A percentile compares a stretch with the other conserved stretches of the same genome.
Evolutionary conservation across 2,797 vertebrate species (phyloP).

Genomic region (Micromesistius poutassou): DNA sequence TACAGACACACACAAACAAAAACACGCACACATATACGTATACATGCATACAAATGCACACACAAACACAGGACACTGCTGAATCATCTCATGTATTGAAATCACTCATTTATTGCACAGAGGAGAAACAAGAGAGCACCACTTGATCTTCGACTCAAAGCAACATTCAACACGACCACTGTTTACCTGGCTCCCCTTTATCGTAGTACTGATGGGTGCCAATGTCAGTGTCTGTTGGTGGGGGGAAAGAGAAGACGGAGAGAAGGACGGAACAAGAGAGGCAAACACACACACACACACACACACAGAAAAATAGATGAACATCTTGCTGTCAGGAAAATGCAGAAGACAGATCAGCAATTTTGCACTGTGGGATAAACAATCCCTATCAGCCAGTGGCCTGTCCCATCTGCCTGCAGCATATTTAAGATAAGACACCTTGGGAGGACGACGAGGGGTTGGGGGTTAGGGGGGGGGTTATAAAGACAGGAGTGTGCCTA

Average conservation of each 20-base stretch:
- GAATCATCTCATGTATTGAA: conserved; percentile 37
- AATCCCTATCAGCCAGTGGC: conserved; percentile 74
- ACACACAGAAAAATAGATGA: conserved; percentile 53
- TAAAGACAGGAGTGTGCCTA: conserved; percentile 58
- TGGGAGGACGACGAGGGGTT: conserved; percentile 41
- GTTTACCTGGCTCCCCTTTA: conserved; percentile 90
- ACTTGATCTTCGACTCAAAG: conserved; percentile 66
- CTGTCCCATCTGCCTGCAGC: conserved; percentile 72
- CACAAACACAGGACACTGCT: conserved; percentile 19
- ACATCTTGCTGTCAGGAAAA: conserved; percentile 71
- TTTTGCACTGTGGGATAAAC: conserved; percentile 75
- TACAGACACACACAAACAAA: not conserved
- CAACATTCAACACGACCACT: conserved; percentile 66
- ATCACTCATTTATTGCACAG: conserved; percentile 52
- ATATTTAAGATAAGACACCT: conserved; percentile 65
- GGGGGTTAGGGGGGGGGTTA: not conserved
- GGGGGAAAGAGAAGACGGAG: conserved; percentile 16
- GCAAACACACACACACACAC: not conserved
- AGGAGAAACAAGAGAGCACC: conserved; percentile 63
- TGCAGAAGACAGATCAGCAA: conserved; percentile 73
- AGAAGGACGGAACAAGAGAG: not conserved
- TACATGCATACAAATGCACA: not conserved
- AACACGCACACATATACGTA: not conserved
- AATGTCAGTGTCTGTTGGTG: conserved; percentile 85
- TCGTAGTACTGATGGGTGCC: conserved; percentile 90